Evolutionary conservation across 2,888 invertebrate species (phyloP).

Genomic region (Abrostola tripartita): DNA sequence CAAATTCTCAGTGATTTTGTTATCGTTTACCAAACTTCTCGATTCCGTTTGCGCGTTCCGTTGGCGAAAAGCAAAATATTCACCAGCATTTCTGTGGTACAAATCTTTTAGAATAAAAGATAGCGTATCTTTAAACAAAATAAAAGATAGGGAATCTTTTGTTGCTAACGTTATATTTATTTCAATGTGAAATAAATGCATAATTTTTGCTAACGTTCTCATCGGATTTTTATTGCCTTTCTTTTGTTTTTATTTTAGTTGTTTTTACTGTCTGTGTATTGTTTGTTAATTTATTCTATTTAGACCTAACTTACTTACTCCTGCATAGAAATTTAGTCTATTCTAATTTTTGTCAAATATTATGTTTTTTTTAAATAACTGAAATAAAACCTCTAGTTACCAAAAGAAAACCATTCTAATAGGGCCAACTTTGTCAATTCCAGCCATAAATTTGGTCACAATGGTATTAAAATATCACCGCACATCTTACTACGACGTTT

Average conservation of each 20-base stretch:
- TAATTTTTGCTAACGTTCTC: constrained; percentile 35
- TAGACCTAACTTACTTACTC: too few species aligned
- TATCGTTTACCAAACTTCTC: constrained; percentile 46
- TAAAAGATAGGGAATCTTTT: constrained; percentile 21
- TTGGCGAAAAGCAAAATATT: constrained; percentile 42
- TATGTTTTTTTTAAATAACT: too few species aligned
- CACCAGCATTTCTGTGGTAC: constrained; percentile 37
- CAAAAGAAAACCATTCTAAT: too few species aligned
- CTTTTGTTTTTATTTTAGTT: constrained; percentile 1
- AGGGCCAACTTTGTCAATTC: too few species aligned
- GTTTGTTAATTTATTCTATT: not conserved
- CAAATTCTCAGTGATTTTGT: constrained; percentile 46
- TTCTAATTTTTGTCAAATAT: too few species aligned
- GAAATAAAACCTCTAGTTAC: too few species aligned
- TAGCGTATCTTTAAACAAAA: too few species aligned
- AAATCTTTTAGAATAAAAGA: constrained; percentile 38
- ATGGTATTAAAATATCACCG: not conserved
- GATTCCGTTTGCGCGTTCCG: constrained; percentile 41
- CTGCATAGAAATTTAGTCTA: too few species aligned
- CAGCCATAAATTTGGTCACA: too few species aligned
- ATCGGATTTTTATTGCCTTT: constrained; percentile 6
- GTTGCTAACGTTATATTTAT: constrained; percentile 41
- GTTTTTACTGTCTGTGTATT: constrained; percentile 10
- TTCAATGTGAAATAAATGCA: constrained; percentile 44
- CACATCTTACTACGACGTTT: not conserved